Percentiles rank a stretch among this genome's conserved stretches.
Conservation (phyloP, 2,113 vertebrate species). For the Chaetodon auriga region DNA sequence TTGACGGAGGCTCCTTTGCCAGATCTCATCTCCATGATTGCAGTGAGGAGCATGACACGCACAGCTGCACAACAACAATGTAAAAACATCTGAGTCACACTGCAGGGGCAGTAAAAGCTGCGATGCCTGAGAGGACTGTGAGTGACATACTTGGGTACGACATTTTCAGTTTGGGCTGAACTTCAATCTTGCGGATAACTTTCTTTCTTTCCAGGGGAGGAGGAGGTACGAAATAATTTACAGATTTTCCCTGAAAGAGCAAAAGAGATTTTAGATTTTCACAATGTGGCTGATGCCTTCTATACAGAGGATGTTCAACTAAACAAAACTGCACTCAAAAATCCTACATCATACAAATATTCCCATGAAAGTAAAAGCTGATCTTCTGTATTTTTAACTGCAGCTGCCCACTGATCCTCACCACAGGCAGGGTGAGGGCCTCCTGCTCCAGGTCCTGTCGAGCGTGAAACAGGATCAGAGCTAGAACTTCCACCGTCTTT, state of each 20-base stretch:
- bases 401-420: slow-evolving; percentile 69
- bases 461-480: slow-evolving; percentile 93
- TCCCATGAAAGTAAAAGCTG: not conserved
- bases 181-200: slow-evolving; percentile 81
- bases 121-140: not conserved
- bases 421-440: slow-evolving; percentile 90
- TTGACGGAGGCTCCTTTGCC: slow-evolving; percentile 93
- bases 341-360: not conserved
- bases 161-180: slow-evolving; percentile 89
- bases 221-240: slow-evolving; percentile 96
- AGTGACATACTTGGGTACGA: slow-evolving; percentile 90
- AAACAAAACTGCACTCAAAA: not conserved
- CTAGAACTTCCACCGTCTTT: slow-evolving; percentile 97
- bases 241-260: slow-evolving; percentile 86
- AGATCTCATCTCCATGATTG: slow-evolving; percentile 92
- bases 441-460: slow-evolving; percentile 89
- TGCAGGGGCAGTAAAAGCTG: not conserved
- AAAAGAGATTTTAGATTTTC: not conserved
- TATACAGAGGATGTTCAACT: not conserved
- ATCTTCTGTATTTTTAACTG: not conserved
- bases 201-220: slow-evolving; percentile 86
- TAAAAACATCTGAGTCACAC: not conserved
- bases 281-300: not conserved
- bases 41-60: slow-evolving; percentile 93
- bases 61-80: slow-evolving; percentile 86